Conservation (phyloP, 2,113 vertebrate genomes). For the Ochotona princeps region DNA sequence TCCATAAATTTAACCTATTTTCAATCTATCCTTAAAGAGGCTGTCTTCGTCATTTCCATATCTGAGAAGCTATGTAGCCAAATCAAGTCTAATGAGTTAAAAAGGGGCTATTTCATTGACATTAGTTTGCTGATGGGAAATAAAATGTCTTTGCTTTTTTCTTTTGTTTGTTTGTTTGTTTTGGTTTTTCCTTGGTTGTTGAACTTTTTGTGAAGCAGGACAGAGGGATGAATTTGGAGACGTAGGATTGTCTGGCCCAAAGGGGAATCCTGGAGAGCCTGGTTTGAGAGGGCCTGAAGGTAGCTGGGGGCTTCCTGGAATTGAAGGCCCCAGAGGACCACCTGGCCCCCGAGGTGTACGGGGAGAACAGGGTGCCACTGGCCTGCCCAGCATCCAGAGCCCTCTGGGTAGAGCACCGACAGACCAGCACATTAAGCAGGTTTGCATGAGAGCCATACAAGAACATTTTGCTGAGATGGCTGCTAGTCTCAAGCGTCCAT, state of each 20-base stretch:
- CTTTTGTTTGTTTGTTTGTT: no score
- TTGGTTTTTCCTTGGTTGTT: no score
- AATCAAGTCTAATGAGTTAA: background rate
- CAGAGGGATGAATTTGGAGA: no score
- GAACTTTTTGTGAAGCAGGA: no score
- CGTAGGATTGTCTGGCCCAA: no score
- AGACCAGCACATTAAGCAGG: no score
- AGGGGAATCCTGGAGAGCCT: constrained; percentile 92
- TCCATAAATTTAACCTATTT: background rate
- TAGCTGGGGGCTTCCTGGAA: constrained; percentile 92
- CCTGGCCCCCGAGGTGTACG: constrained; percentile 95
- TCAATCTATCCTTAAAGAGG: constrained; percentile 18
- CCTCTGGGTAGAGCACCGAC: no score
- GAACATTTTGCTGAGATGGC: constrained; percentile 97
- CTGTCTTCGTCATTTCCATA: background rate
- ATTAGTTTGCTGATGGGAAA: background rate
- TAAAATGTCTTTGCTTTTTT: background rate
- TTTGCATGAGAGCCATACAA: no score
- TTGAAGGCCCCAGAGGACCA: constrained; percentile 92
- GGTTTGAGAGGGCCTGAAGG: constrained; percentile 95
- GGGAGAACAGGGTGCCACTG: constrained; percentile 93
- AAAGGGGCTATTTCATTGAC: background rate
- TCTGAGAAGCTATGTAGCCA: background rate
- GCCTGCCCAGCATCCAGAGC: constrained; percentile 94
- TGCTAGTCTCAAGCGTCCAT: constrained; percentile 95